Evolutionary conservation across 2,888 invertebrate genomes (phyloP).

Genomic region (Rotaria sp.): DNA sequence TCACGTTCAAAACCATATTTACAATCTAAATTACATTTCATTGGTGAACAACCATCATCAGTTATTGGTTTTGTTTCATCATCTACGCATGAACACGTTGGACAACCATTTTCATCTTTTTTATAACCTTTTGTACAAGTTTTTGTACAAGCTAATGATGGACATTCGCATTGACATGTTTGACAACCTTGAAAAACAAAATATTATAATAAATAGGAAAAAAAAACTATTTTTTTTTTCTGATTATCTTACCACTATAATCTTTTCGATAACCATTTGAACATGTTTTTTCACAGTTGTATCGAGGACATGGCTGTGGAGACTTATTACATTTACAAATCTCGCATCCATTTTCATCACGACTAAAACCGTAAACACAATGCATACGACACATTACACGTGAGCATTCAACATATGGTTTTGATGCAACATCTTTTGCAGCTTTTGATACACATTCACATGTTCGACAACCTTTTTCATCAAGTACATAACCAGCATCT

Average conservation of each 20-base stretch:
- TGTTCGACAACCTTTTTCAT: slow-evolving; percentile 13
- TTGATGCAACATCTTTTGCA: too few species aligned
- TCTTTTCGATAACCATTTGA: neutral
- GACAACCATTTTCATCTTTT: neutral
- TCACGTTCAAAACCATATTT: neutral
- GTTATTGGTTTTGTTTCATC: neutral
- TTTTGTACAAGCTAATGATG: too few species aligned
- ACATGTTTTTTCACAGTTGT: neutral
- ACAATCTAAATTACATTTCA: neutral
- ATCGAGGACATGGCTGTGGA: neutral
- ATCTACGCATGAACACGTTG: neutral
- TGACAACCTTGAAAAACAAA: neutral
- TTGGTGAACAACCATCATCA: neutral
- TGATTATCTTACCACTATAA: neutral
- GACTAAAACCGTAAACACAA: neutral
- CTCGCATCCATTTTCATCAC: slow-evolving; percentile 11
- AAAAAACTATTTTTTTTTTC: neutral
- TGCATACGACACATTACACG: neutral
- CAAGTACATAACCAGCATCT: neutral
- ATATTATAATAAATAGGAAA: neutral
- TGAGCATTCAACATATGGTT: neutral
- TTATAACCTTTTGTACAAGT: too few species aligned
- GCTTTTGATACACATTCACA: neutral
- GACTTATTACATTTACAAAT: neutral
- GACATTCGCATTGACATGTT: too few species aligned